Percentiles rank a stretch among this genome's conserved stretches.
Conservation (phyloP, 1,140 invertebrate genomes). For the Armadillidium nasatum region DNA sequence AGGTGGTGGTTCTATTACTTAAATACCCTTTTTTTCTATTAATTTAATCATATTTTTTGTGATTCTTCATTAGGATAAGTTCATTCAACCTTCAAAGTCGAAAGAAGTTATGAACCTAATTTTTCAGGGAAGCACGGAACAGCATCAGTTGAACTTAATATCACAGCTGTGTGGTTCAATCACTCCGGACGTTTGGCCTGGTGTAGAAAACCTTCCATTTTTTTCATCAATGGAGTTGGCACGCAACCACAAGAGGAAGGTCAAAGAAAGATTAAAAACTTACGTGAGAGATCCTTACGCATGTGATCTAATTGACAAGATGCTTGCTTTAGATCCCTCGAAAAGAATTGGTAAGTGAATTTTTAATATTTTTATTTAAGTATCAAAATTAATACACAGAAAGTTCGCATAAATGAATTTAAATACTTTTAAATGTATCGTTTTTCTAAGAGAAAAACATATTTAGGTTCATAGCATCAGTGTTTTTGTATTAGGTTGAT, state of each 20-base stretch:
- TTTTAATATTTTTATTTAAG: not conserved
- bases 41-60: too few relatives aligned
- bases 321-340: conserved; percentile 84
- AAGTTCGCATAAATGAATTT: not conserved
- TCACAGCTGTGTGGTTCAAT: conserved; percentile 95
- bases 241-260: conserved; percentile 74
- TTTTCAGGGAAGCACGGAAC: conserved; percentile 85
- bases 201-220: conserved; percentile 85
- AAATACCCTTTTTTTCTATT: too few relatives aligned
- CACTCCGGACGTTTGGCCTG: conserved; percentile 88
- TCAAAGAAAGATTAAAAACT: conserved; percentile 81
- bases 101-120: too few relatives aligned
- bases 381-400: not conserved
- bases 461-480: too few relatives aligned
- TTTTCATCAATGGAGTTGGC: conserved; percentile 87
- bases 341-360: conserved; percentile 61
- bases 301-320: conserved; percentile 87
- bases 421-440: not conserved
- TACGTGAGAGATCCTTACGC: conserved; percentile 90
- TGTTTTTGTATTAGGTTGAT: too few relatives aligned
- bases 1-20: too few relatives aligned
- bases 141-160: conserved; percentile 91
- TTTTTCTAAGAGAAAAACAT: too few relatives aligned
- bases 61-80: too few relatives aligned
- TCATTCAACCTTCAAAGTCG: too few relatives aligned